phyloP scores from a whole-genome alignment of 2,888 invertebrate species.

The Drosophila gaucha region DNA sequence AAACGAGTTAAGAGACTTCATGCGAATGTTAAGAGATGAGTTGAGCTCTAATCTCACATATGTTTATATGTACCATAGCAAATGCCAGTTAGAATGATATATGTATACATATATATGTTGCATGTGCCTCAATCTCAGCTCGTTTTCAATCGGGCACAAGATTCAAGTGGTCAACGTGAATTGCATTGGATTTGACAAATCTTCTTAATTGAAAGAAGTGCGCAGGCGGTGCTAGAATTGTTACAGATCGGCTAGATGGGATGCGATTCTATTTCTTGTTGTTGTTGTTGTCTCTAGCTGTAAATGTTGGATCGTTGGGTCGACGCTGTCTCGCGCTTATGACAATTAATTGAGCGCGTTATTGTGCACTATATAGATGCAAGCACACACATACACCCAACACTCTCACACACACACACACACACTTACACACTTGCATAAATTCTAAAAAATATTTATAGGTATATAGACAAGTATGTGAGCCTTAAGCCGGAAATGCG shows the following conservation, averaged over 20 bases:
- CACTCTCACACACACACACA: neutral
- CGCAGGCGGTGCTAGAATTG: slow-evolving; percentile 40
- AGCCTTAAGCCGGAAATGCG: slow-evolving; percentile 71
- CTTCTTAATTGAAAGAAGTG: slow-evolving; percentile 80
- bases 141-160: slow-evolving; percentile 57
- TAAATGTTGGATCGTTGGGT: slow-evolving; percentile 27
- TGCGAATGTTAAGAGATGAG: neutral
- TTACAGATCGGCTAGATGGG: slow-evolving; percentile 29
- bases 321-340: slow-evolving; percentile 58
- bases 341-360: slow-evolving; percentile 73
- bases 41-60: neutral
- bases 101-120: slow-evolving; percentile 20
- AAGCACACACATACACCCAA: slow-evolving; percentile 3
- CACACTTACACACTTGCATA: slow-evolving; percentile 2
- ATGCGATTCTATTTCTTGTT: neutral
- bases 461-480: slow-evolving; percentile 14
- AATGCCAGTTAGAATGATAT: slow-evolving; percentile 4
- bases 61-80: neutral
- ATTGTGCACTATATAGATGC: slow-evolving; percentile 15
- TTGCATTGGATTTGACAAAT: slow-evolving; percentile 80
- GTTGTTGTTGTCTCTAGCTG: slow-evolving; percentile 15
- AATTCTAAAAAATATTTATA: slow-evolving; percentile 9
- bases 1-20: neutral
- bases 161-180: slow-evolving; percentile 36
- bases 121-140: slow-evolving; percentile 37